Evolutionary conservation across 2,797 vertebrate genomes (phyloP).

Genomic region (Pseudocheirus occidentalis): DNA sequence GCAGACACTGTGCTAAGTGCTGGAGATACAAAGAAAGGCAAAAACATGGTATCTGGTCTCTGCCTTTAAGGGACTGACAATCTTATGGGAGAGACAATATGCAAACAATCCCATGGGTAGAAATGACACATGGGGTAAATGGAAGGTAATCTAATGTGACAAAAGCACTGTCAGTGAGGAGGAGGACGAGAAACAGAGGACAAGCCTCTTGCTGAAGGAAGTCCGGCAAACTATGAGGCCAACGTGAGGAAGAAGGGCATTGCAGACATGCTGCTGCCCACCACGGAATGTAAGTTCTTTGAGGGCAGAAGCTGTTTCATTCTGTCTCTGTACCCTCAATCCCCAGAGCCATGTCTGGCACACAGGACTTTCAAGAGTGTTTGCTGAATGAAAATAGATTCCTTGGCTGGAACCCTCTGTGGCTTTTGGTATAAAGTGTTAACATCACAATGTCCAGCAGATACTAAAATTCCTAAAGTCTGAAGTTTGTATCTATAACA

Average conservation of each 20-base stretch:
- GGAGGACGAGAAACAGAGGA: neutral
- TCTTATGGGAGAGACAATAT: neutral
- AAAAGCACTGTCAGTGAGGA: neutral
- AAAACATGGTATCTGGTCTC: neutral
- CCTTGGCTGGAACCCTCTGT: neutral
- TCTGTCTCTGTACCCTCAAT: neutral
- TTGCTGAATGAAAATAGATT: neutral
- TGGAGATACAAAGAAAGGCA: neutral
- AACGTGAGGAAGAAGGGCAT: neutral
- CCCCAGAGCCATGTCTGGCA: neutral
- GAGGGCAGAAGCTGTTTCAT: neutral
- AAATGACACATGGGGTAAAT: neutral
- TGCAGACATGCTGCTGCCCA: neutral
- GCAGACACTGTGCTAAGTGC: neutral
- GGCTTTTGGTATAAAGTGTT: neutral
- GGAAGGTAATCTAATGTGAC: neutral
- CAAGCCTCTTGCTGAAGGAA: neutral
- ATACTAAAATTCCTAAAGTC: neutral
- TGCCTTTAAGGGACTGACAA: neutral
- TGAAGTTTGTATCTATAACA: neutral
- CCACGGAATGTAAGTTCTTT: neutral
- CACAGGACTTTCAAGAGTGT: neutral
- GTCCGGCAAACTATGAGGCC: neutral
- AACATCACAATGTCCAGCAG: fast-evolving
- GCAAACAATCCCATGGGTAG: neutral